Base-by-base conservation (phyloP, 1,140 invertebrate species). In the Diachasma alloeum region DNA sequence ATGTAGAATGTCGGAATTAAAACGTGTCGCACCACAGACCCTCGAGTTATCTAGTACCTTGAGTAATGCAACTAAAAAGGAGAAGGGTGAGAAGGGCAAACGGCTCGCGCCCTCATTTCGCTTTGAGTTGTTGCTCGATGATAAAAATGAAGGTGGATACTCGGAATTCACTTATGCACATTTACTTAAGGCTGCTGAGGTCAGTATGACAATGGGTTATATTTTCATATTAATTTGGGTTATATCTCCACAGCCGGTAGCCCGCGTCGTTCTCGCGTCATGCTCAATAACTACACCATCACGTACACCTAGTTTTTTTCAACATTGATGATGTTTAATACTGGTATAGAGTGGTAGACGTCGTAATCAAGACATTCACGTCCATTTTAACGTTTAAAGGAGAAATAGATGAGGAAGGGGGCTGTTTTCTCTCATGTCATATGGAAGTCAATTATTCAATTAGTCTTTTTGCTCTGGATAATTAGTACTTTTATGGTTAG, bases 91-190 rank as follows among this genome's bases (percentile, higher is more conserved):
- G 83, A 90, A 91, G 84, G 82, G 82, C 76, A 91, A 91, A 83
- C 86, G 88, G 79, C 82, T 85, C 77, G 85, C 86, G 79, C 90
- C 89, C 82, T 91, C 92, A 63, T 87, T 91, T 75, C 90, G 93
- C 75, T 92, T 94, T 83, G 86, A 87, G 66, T 83, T 94, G 78
- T 88, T 89, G 82, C 89, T 94, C 75, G 87, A 89, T 69, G 92
- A 93, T 84, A 92, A 92, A 13, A 93, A 92, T 84, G 92, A 93
- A 84, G 89, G 90, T 87, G 91, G 90, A 87, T 93, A 91, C 88
- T 91, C 92, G 71, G 92, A 93, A 88, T 93, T 91, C 89, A 93
- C 92, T 87, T 94, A 92, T 88, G 89, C 90, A 81, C 91, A 93
- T 79, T 90, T 93, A 81, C 85, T 93, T 80, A 91, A 90, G 86